Base-by-base conservation (phyloP, 2,797 vertebrate species). In the Arrhamphus sclerolepis region DNA sequence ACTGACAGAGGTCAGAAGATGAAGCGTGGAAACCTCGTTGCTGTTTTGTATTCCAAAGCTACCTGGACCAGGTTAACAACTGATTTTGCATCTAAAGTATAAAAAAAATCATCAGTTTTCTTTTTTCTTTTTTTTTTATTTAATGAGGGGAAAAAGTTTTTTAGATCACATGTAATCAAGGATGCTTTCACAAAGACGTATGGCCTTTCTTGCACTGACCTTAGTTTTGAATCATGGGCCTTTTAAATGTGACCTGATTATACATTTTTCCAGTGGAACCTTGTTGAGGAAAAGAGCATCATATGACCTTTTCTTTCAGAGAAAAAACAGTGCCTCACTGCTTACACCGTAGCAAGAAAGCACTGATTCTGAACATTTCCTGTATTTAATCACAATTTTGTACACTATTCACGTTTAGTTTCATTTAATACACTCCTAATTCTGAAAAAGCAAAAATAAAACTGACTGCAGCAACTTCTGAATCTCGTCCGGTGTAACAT, bases 161-260 rank as follows among this genome's bases (percentile, higher is more conserved):
- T 34, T 20, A 31, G 21, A 26, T 19, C 26, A 6, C 10, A 62
- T 9, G 18, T 14, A 50, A 50, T 68, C 3, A 47, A 57, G 10
- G 5, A 41, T 13, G 16, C 39, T 50, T 49, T 38, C 1, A 21
- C n/a, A 20, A 56, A 4, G 11, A 47, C 42, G 7, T 26, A 2
- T 66, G 66, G n/a, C 62, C 62, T 78, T 86, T 42, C 47, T 20
- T 66, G 14, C 41, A 4, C 26, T 63, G 26, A 68, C 64, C 40
- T 61, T 57, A 34, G 42, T 58, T 41, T 18, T 74, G 60, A 65
- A 50, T 64, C 42, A 58, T 62, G n/a, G 59, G 46, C 24, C 62
- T 62, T 58, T 61, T 57, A 49, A 81, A 55, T 47, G 71, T 62
- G 77, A 75, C 58, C 62, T 61, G 56, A 67, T 61, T 74, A 54